Conservation (phyloP, 2,888 invertebrate genomes). For the Plagiodera versicolora region DNA sequence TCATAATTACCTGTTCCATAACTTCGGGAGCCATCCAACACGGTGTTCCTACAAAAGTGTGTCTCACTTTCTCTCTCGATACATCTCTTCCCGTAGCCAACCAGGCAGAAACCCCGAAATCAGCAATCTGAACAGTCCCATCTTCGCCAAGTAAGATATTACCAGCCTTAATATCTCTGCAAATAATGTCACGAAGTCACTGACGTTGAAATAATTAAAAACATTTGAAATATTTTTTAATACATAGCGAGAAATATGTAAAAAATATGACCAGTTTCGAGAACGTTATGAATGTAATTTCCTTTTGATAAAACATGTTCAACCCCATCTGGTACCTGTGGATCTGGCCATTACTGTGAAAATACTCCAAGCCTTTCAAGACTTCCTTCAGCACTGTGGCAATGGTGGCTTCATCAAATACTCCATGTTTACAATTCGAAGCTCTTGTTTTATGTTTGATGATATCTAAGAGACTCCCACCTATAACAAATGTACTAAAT, state of each 20-base stretch:
- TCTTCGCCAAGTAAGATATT: conserved; percentile 97
- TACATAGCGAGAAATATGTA: too few species aligned
- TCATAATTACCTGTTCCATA: conserved; percentile 83
- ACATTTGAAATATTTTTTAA: too few species aligned
- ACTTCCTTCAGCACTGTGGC: conserved; percentile 96
- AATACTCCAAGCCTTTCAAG: conserved; percentile 95
- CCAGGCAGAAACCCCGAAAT: conserved; percentile 99
- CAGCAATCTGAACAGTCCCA: conserved; percentile 96
- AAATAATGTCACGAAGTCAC: conserved; percentile 35
- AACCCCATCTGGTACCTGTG: conserved; percentile 75
- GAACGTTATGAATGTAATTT: too few species aligned
- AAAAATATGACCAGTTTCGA: too few species aligned
- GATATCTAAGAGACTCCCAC: conserved; percentile 85
- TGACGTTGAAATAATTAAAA: neutral
- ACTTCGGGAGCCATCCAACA: conserved; percentile 99
- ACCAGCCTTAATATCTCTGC: conserved; percentile 94
- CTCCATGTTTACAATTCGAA: conserved; percentile 91
- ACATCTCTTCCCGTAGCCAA: conserved; percentile 91
- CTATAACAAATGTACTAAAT: conserved; percentile 41
- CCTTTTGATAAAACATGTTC: too few species aligned
- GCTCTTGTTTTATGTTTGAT: conserved; percentile 94
- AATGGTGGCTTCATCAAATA: conserved; percentile 96
- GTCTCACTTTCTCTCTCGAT: conserved; percentile 91
- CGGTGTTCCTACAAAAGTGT: conserved; percentile 98
- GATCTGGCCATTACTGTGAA: conserved; percentile 98